These are phyloP conservation scores for Siderastrea radians DNA, from an alignment of 92 coral and sea anemone genomes.

Conservation along the genomic window DNA sequence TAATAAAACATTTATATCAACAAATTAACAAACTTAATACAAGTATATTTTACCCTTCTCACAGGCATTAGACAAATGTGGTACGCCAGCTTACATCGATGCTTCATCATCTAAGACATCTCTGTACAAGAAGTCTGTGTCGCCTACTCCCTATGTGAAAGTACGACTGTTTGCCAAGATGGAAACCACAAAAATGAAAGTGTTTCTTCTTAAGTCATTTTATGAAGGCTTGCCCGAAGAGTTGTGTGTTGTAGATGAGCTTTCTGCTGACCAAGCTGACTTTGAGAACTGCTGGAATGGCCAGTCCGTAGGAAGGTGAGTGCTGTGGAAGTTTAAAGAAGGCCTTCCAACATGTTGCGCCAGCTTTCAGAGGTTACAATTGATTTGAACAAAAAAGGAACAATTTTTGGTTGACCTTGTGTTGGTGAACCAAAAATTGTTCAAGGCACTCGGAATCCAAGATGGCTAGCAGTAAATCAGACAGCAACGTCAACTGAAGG, in stretches of 20 bases:
- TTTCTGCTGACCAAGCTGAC: slow-evolving; percentile 62
- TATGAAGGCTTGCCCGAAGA: slow-evolving; percentile 64
- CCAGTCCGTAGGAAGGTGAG: slow-evolving; percentile 83
- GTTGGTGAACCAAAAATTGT: too few relatives aligned
- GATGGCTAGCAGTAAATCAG: too few relatives aligned
- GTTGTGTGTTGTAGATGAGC: slow-evolving; percentile 74
- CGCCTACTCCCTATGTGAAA: slow-evolving; percentile 34
- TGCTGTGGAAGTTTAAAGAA: neutral
- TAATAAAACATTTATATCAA: too few relatives aligned
- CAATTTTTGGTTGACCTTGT: too few relatives aligned
- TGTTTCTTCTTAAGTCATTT: slow-evolving; percentile 48
- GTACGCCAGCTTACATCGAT: slow-evolving; percentile 48
- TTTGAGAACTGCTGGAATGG: slow-evolving; percentile 92
- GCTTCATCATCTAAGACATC: neutral
- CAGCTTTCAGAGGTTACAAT: too few relatives aligned
- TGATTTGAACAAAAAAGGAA: too few relatives aligned
- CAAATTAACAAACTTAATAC: too few relatives aligned
- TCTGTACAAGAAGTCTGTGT: slow-evolving; percentile 5
- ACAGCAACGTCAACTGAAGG: too few relatives aligned
- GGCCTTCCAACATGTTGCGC: neutral
- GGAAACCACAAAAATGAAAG: slow-evolving; percentile 58
- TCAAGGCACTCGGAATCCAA: too few relatives aligned
- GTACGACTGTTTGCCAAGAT: slow-evolving; percentile 60
- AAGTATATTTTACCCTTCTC: neutral
- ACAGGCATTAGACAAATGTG: slow-evolving; percentile 70